Evolutionary conservation across 2,797 vertebrate species (phyloP).

Genomic region (Falco rusticolus): DNA sequence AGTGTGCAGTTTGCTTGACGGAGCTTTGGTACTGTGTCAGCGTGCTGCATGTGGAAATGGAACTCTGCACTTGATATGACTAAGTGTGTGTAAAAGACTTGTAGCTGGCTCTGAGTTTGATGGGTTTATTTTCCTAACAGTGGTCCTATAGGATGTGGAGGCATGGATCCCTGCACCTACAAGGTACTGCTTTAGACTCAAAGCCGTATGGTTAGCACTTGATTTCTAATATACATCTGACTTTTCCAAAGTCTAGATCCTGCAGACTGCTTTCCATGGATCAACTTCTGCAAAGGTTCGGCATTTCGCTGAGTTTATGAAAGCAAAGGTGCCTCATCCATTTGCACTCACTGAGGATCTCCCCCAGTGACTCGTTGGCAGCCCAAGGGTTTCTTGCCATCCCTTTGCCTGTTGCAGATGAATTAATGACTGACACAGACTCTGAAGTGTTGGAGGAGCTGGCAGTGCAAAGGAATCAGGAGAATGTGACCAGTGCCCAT

Average conservation of each 20-base stretch:
- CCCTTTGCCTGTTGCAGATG: background rate
- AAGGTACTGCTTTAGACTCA: background rate
- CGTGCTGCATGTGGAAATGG: rapidly evolving
- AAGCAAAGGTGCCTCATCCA: rapidly evolving
- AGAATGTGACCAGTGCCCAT: background rate
- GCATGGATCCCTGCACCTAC: background rate
- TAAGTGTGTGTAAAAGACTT: background rate
- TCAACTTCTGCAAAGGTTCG: background rate
- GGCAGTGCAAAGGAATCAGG: background rate
- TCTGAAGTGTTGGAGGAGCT: background rate
- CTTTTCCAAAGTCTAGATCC: background rate
- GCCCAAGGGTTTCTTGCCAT: background rate
- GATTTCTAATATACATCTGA: background rate
- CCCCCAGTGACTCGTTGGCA: background rate
- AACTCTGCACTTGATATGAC: background rate
- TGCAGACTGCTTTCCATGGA: background rate
- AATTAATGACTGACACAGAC: background rate
- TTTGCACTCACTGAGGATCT: background rate
- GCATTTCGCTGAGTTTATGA: background rate
- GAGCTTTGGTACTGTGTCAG: background rate
- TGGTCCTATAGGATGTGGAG: background rate
- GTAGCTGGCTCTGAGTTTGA: background rate
- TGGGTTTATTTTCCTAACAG: background rate
- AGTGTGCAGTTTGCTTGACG: background rate
- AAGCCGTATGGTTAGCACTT: rapidly evolving